A percentile compares a stretch with the other conserved stretches of the same genome.
Evolutionary conservation across 2,888 invertebrate species (phyloP).

Genomic region (Ethmia dodecea): DNA sequence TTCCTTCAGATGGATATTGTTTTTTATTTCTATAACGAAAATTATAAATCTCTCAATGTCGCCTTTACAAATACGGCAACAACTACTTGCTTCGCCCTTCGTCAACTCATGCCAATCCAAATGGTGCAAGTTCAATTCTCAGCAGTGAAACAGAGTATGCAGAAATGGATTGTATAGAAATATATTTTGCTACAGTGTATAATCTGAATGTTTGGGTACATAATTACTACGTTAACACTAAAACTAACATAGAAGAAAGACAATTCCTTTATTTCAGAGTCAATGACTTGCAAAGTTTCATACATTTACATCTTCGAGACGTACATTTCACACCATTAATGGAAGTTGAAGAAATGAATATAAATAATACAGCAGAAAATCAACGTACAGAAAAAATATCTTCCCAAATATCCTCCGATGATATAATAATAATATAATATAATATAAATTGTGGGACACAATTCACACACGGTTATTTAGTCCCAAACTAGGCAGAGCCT

Average conservation of each 20-base stretch:
- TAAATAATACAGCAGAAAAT: constrained; percentile 2
- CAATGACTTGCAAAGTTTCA: constrained; percentile 2
- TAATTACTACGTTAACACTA: constrained; percentile 1
- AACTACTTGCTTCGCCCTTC: neutral
- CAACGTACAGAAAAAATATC: neutral
- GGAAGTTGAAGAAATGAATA: constrained; percentile 6
- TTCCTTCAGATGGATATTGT: constrained; percentile 7
- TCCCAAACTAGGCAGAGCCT: no score
- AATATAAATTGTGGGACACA: no score
- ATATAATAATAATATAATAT: no score
- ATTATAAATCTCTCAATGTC: neutral
- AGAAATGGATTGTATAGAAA: constrained; percentile 4
- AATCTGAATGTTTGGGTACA: constrained; percentile 5
- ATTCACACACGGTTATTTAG: no score
- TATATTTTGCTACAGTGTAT: constrained; percentile 4
- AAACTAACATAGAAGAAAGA: neutral
- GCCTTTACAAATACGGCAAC: neutral
- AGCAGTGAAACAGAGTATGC: neutral
- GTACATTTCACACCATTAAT: constrained; percentile 5
- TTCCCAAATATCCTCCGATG: constrained; percentile 1
- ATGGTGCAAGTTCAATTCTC: neutral
- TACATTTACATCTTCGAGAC: neutral
- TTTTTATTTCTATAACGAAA: neutral
- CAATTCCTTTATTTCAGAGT: constrained; percentile 1
- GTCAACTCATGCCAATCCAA: neutral